Base-by-base conservation (phyloP, 2,888 invertebrate species). In the Harpalus rufipes region DNA sequence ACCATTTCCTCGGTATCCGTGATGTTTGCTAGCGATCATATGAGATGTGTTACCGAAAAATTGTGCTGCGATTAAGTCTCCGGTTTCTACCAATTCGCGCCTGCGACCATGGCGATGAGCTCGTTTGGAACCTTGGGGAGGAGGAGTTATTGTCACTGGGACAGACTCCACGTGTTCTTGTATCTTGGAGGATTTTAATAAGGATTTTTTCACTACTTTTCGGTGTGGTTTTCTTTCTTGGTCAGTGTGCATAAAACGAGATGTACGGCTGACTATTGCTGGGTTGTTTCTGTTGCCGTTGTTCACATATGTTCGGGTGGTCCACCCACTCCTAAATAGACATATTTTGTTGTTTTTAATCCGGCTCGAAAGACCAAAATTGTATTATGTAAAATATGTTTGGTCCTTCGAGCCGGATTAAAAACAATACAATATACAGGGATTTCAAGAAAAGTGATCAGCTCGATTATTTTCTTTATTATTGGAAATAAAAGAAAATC, bases 1-100 rank as follows among this genome's bases (percentile, higher is more conserved):
- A 0, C 95, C 95, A 89, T 95, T 95, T 76, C 94, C 94, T 90
- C 93, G 93, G 88, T 92, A 94, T 88, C 94, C 92, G 51, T 92
- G 92, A 88, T 94, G 94, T 86, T 91, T 90, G 59, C 92, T 92
- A 0, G 92, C 87, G 86, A 90, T 92, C 85, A 93, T 93, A 87
- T 92, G 93, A 0, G 93, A 93, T 3, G 94, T 93, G 89, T 94
- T 94, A 2, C 94, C 94, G 86, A 92, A 92, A 90, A 93, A 94
- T 88, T 94, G 94, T 1, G 93, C 93, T 0, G 93, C 93, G 14
- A 93, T 86, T 93, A 88, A 39, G 88, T 87, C 89, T 86, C 51
- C 88, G 88, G 63, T 86, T 86, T 68, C 87, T 83, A 51, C 68
- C 21, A 86, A 86, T 16, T 41, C 72, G 16, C 44, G 12, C 72